A percentile compares a stretch with the other conserved stretches of the same genome.
Evolutionary conservation across 2,888 invertebrate genomes (phyloP).

Genomic region (Napeogenes inachia): DNA sequence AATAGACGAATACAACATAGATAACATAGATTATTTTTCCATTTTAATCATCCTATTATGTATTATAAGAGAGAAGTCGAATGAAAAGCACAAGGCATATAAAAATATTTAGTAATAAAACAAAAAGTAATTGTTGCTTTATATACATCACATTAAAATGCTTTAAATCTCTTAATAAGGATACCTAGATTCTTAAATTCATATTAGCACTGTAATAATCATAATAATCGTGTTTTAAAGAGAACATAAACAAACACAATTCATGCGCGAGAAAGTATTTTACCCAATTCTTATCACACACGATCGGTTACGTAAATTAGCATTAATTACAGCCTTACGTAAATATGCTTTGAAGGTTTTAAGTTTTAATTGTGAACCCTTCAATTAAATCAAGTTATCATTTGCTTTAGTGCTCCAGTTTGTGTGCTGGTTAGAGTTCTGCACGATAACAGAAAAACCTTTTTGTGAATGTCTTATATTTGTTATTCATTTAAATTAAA

Average conservation of each 20-base stretch:
- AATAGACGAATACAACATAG: too few relatives aligned
- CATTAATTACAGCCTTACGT: slow-evolving; percentile 57
- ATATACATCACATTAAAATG: too few relatives aligned
- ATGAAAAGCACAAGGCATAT: too few relatives aligned
- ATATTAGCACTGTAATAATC: too few relatives aligned
- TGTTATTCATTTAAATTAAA: too few relatives aligned
- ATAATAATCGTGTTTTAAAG: slow-evolving; percentile 7
- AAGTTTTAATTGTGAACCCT: slow-evolving; percentile 29
- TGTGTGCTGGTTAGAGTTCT: slow-evolving; percentile 14
- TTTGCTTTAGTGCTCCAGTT: slow-evolving; percentile 37
- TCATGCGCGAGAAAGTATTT: slow-evolving; percentile 19
- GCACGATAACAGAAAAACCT: neutral
- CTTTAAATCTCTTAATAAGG: too few relatives aligned
- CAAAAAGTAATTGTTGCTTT: too few relatives aligned
- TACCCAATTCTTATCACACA: slow-evolving; percentile 43
- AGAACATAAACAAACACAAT: neutral
- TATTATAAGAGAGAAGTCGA: too few relatives aligned
- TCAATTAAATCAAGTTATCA: slow-evolving; percentile 47
- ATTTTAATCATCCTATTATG: too few relatives aligned
- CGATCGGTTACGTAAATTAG: slow-evolving; percentile 65
- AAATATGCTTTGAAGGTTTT: slow-evolving; percentile 51
- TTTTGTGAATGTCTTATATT: neutral
- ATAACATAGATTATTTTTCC: too few relatives aligned
- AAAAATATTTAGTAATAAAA: too few relatives aligned
- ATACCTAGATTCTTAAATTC: too few relatives aligned